A percentile compares a stretch with the other conserved stretches of the same genome.
Evolutionary conservation across 2,888 invertebrate species (phyloP).

Genomic region (Campoplex capitator): DNA sequence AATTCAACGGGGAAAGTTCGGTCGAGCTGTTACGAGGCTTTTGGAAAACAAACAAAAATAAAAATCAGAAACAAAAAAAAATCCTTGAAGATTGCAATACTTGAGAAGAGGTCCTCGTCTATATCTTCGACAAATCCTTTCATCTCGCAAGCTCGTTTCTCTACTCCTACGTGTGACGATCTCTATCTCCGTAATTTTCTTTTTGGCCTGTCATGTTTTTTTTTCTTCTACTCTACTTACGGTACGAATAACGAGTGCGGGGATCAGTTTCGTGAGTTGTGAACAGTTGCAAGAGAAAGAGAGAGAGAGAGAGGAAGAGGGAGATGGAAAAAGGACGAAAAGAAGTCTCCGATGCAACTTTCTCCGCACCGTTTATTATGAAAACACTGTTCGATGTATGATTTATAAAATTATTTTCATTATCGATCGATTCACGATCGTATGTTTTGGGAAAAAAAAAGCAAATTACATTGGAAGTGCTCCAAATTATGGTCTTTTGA

Average conservation of each 20-base stretch:
- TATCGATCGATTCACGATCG: not conserved
- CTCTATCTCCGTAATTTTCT: conserved; percentile 40
- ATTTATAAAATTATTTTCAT: not conserved
- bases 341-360: conserved; percentile 59
- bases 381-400: conserved; percentile 1
- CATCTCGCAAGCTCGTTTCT: conserved; percentile 54
- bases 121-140: conserved; percentile 48
- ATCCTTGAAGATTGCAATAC: not conserved
- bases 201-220: conserved; percentile 11
- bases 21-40: conserved; percentile 27
- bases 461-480: conserved; percentile 5
- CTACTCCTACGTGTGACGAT: conserved; percentile 42
- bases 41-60: conserved; percentile 27
- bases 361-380: conserved; percentile 42
- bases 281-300: conserved; percentile 44
- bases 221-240: conserved; percentile 55
- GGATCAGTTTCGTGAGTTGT: conserved; percentile 61
- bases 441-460: conserved; percentile 5
- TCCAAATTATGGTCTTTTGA: conserved; percentile 24
- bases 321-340: conserved; percentile 11
- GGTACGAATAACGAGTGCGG: conserved; percentile 42
- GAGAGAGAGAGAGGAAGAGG: not conserved
- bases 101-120: conserved; percentile 36
- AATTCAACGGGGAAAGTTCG: conserved; percentile 52
- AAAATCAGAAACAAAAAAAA: conserved; percentile 6